Base-by-base conservation (phyloP, 2,113 vertebrate species). In the Leucosticte australis region DNA sequence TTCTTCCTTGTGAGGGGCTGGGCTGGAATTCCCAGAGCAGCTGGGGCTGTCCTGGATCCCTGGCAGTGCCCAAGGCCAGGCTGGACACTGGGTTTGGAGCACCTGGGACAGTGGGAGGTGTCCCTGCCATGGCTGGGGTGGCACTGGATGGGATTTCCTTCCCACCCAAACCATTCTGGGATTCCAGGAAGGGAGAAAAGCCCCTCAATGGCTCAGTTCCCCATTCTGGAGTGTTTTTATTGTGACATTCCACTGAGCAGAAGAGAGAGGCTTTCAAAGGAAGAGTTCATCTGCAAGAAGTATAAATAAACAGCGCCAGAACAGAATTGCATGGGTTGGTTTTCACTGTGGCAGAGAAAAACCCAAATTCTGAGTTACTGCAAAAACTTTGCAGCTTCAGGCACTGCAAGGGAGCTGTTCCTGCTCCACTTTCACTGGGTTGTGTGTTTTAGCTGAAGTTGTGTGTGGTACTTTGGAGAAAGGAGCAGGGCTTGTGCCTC, bases 91-190 rank as follows among this genome's bases (percentile, higher is more conserved):
- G 39, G 3, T 4, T 55, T 1, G 28, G 62, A 86, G 26, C 52
- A 30, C 17, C 53, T 46, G 83, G 73, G 23, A 2, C 2, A 9
- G 62, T 46, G 84, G 28, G 0, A 78, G 39, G 5, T 31, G 37
- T 33, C 83, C 12, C 22, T 86, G 62, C 21, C 53, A 33, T 37
- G 73, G 63, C 35, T 5, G 15, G 26, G 37, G 16, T 17, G 52
- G 37, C 0, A 10, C 3, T 3, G 33, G 39, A 0, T 44, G 47
- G 0, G 3, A 0, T 78, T 79, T 44, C 4, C 31, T 56, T 22
- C 11, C 65, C 0, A 5, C 26, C 50, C 42, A 56, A 73, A 64
- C 26, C 11, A 5, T 37, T 5, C 31, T 12, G 12, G 0, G 18
- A 57, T 37, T 57, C 11, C 27, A 42, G 6, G 5, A 35, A 41